phyloP scores from a whole-genome alignment of 1,140 invertebrate genomes.

The Anastrepha obliqua region DNA sequence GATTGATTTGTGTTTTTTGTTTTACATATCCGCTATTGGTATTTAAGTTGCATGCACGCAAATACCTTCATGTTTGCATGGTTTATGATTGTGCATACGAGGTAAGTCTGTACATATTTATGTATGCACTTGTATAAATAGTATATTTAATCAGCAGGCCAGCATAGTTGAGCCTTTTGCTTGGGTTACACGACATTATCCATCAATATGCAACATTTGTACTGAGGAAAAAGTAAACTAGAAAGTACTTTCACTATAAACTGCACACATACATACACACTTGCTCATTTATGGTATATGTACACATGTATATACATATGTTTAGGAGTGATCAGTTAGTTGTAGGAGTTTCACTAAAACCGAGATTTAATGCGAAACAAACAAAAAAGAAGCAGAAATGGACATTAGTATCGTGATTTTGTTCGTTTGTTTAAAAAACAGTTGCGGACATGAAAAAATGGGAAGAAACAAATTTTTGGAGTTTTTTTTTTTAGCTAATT shows the following conservation, averaged over 20 bases:
- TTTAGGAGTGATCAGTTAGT: not conserved
- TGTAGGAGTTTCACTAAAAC: constrained; percentile 8
- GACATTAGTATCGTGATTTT: not conserved
- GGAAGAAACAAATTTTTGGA: not conserved
- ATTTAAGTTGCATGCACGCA: not conserved
- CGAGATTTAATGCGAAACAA: not conserved
- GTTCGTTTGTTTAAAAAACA: too few relatives aligned
- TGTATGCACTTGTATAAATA: not conserved
- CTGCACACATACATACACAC: not conserved
- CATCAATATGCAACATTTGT: constrained; percentile 47
- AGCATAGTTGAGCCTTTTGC: not conserved
- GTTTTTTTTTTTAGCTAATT: not conserved
- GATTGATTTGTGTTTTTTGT: constrained; percentile 8
- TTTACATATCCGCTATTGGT: constrained; percentile 41
- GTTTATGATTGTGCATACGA: not conserved
- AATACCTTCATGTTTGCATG: not conserved
- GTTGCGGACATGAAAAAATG: too few relatives aligned
- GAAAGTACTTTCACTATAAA: constrained; percentile 42
- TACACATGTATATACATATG: not conserved
- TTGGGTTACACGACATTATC: not conserved
- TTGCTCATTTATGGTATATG: not conserved
- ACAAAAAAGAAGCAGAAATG: not conserved
- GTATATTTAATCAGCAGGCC: not conserved
- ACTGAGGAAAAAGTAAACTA: constrained; percentile 40
- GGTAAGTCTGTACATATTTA: not conserved